Conservation (phyloP, 2,888 invertebrate genomes). For the Sturmia bella region DNA sequence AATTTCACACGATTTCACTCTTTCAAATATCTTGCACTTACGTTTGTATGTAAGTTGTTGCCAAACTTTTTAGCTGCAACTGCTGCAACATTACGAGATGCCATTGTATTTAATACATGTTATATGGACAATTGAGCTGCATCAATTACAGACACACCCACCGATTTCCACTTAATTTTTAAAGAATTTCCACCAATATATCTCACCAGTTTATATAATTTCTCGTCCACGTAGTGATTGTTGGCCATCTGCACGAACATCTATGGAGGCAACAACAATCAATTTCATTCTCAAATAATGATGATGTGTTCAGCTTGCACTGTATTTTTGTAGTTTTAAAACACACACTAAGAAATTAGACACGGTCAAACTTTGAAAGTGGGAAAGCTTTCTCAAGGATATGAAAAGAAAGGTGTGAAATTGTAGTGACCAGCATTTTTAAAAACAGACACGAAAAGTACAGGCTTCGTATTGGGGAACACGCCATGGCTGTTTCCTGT, state of each 20-base stretch:
- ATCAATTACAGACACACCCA: slow-evolving; percentile 68
- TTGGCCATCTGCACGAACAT: slow-evolving; percentile 65
- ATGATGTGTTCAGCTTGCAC: slow-evolving; percentile 59
- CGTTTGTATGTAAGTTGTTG: slow-evolving; percentile 28
- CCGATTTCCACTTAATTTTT: slow-evolving; percentile 67
- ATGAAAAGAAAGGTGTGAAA: too few species aligned
- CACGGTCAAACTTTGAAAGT: too few species aligned
- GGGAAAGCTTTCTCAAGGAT: too few species aligned
- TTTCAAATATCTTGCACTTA: neutral
- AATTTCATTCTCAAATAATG: slow-evolving; percentile 69
- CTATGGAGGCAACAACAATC: slow-evolving; percentile 66
- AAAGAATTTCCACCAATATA: slow-evolving; percentile 61
- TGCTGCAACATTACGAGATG: slow-evolving; percentile 45
- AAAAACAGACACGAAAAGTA: too few species aligned
- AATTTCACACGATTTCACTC: slow-evolving; percentile 5
- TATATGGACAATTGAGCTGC: slow-evolving; percentile 67
- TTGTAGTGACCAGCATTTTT: too few species aligned
- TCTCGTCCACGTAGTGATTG: slow-evolving; percentile 59
- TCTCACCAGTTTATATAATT: slow-evolving; percentile 9
- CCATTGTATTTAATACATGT: slow-evolving; percentile 36
- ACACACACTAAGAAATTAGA: slow-evolving; percentile 38
- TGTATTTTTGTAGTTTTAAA: neutral
- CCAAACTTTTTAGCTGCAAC: slow-evolving; percentile 39
- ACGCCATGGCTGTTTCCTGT: too few species aligned
- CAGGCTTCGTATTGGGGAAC: too few species aligned